phyloP scores from a whole-genome alignment of 2,797 vertebrate genomes.

The Apogon hyalosoma region DNA sequence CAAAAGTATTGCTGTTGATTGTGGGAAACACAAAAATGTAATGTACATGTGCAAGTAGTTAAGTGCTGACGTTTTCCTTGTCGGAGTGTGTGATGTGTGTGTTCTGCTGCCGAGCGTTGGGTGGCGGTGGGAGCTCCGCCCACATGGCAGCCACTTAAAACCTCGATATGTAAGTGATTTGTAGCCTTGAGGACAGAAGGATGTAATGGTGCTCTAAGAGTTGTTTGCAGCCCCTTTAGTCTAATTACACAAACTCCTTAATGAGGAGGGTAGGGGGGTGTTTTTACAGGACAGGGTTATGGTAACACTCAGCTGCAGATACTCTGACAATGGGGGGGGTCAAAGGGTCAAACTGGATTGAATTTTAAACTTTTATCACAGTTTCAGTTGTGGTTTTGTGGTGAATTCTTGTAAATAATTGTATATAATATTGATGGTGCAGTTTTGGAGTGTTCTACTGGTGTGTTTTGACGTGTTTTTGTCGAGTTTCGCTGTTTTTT shows the following conservation, averaged over 20 bases:
- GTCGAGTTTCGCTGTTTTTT: too few species aligned
- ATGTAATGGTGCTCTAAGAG: constrained; percentile 72
- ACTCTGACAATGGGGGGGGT: constrained; percentile 65
- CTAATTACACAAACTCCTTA: constrained; percentile 78
- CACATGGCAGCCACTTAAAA: constrained; percentile 77
- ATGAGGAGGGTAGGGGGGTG: constrained; percentile 49
- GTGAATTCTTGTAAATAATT: too few species aligned
- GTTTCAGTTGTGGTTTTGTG: too few species aligned
- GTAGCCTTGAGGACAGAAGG: constrained; percentile 78
- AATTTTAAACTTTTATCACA: too few species aligned
- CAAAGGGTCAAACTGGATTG: constrained; percentile 32
- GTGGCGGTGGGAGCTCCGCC: constrained; percentile 64
- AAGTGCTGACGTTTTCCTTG: constrained; percentile 61
- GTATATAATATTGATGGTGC: too few species aligned
- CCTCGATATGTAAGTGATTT: constrained; percentile 78
- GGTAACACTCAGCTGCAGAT: constrained; percentile 56
- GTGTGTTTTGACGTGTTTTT: too few species aligned
- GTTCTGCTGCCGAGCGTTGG: constrained; percentile 64
- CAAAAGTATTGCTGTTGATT: constrained; percentile 46
- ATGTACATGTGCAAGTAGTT: constrained; percentile 73
- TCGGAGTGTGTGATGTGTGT: constrained; percentile 57
- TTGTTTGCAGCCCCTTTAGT: constrained; percentile 77
- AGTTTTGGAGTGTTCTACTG: too few species aligned
- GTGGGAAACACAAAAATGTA: constrained; percentile 58
- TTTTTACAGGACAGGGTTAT: constrained; percentile 59